Evolutionary conservation across 2,888 invertebrate species (phyloP).

Genomic region (Trileptium ribeirensis): DNA sequence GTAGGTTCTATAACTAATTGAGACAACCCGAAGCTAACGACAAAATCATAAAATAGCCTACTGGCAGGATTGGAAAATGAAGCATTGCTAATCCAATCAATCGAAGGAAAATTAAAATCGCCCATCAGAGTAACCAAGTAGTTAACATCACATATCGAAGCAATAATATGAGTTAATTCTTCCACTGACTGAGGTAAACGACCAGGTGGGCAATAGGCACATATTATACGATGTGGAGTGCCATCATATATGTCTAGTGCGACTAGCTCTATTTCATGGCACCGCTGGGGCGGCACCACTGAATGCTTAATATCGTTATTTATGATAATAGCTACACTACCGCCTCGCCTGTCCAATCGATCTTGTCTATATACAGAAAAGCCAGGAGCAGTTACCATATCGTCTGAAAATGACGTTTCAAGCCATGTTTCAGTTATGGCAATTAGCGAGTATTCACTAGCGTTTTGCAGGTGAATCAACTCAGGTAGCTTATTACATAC

Average conservation of each 20-base stretch:
- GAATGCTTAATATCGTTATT: neutral
- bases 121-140: neutral
- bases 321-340: neutral
- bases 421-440: neutral
- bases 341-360: neutral
- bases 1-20: neutral
- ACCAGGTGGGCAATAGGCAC: neutral
- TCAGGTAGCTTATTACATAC: neutral
- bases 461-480: neutral
- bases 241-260: neutral
- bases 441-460: neutral
- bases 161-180: neutral
- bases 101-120: slow-evolving; percentile 5
- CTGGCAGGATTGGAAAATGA: neutral
- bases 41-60: neutral
- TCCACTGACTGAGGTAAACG: neutral
- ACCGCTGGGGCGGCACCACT: neutral
- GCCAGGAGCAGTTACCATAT: neutral
- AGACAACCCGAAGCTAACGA: neutral
- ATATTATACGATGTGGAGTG: neutral
- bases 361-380: neutral
- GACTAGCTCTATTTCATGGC: neutral
- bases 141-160: neutral
- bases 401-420: neutral
- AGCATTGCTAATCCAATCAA: neutral